Percentiles rank a stretch among this genome's conserved stretches.
Evolutionary conservation across 2,888 invertebrate species (phyloP).

Genomic region (Cosmia trapezina): DNA sequence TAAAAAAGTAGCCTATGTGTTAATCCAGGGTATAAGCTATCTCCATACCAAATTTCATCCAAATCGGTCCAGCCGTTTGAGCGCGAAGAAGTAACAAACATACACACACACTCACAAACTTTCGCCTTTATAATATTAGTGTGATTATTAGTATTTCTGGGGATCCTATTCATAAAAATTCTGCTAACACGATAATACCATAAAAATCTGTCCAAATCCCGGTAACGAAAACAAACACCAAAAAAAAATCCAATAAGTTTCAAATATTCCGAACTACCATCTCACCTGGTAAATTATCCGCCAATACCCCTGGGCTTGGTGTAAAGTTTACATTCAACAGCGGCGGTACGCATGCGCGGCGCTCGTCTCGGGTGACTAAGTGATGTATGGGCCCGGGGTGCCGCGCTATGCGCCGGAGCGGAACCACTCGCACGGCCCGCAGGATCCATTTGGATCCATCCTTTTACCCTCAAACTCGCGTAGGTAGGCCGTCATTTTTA

Average conservation of each 20-base stretch:
- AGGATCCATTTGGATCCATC: slow-evolving; percentile 55
- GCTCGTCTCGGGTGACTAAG: slow-evolving; percentile 68
- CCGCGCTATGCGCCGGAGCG: slow-evolving; percentile 69
- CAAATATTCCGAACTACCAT: slow-evolving; percentile 63
- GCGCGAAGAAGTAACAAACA: too few species aligned
- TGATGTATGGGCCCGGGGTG: slow-evolving; percentile 72
- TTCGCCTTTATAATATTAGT: too few species aligned
- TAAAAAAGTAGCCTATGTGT: too few species aligned
- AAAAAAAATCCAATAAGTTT: slow-evolving; percentile 50
- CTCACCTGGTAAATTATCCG: slow-evolving; percentile 71
- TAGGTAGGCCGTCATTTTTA: slow-evolving; percentile 51
- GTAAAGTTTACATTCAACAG: slow-evolving; percentile 71
- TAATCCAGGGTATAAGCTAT: too few species aligned
- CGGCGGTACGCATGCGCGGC: slow-evolving; percentile 65
- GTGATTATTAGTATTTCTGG: neutral
- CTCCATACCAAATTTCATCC: too few species aligned
- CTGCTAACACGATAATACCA: neutral
- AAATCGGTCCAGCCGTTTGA: too few species aligned
- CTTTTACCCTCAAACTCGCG: slow-evolving; percentile 56
- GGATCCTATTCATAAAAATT: neutral
- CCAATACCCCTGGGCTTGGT: slow-evolving; percentile 71
- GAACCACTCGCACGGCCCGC: slow-evolving; percentile 66
- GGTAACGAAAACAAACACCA: slow-evolving; percentile 37
- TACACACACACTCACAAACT: too few species aligned
- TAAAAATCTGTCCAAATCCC: neutral